Percentiles rank a stretch among this genome's conserved stretches.
Evolutionary conservation across 53 echinoderm and acorn worm species (phyloP).

Genomic region (Holothuria scabra): DNA sequence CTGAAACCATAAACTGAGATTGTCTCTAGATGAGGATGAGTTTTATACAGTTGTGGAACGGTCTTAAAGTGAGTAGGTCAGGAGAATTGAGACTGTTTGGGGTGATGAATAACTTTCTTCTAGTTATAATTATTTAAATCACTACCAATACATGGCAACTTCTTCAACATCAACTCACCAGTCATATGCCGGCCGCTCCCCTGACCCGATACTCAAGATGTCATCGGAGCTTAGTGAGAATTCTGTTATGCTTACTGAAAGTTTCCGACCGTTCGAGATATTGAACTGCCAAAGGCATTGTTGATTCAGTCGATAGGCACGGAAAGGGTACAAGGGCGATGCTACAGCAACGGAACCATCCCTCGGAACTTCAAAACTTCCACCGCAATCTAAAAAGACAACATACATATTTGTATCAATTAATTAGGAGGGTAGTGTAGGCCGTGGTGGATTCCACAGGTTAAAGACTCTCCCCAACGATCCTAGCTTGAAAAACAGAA

Average conservation of each 20-base stretch:
- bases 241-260: constrained; percentile 76
- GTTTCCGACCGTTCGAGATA: constrained; percentile 56
- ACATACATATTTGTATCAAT: background rate
- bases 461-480: too few species aligned
- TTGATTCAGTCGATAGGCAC: constrained; percentile 80
- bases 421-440: too few species aligned
- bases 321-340: constrained; percentile 83
- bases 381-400: constrained; percentile 74
- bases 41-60: too few species aligned
- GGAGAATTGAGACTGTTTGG: too few species aligned
- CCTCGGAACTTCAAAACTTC: constrained; percentile 57
- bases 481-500: too few species aligned
- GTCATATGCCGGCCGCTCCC: constrained; percentile 67
- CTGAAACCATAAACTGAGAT: too few species aligned
- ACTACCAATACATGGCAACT: background rate
- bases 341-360: constrained; percentile 79
- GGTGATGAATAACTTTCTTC: too few species aligned
- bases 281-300: constrained; percentile 87
- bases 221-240: constrained; percentile 78
- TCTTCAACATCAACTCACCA: constrained; percentile 43
- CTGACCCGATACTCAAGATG: constrained; percentile 82
- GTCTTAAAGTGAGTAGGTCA: too few species aligned
- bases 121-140: background rate
- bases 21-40: too few species aligned
- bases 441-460: too few species aligned